Base-by-base conservation (phyloP, 2,797 vertebrate species). In the Acropternis orthonyx region DNA sequence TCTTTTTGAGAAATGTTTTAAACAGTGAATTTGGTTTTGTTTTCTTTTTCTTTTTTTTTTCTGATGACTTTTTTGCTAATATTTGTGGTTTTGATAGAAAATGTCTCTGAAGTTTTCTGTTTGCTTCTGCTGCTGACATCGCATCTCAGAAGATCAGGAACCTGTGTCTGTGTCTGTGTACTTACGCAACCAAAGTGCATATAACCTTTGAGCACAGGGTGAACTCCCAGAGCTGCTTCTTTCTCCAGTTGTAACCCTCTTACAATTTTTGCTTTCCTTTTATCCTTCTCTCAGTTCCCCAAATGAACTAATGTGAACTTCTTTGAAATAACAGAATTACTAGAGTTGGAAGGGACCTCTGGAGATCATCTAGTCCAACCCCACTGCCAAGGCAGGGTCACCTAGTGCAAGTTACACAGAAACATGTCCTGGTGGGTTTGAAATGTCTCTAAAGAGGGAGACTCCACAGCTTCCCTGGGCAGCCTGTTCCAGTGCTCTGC, bases 231-330 rank as follows among this genome's bases (percentile, higher is more conserved):
- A 92, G 28, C 15, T 51, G 4, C 27, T 81, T 44, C 36, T 71
- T 95, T 80, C 49, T 86, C 23, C 10, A 65, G 2, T 46, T 72
- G 81, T 62, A 71, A 8, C 4, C 74, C 17, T 61, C 48, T 54
- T 52, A 80, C 24, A 48, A 36, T 43, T 91, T 79, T 85, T 54
- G 19, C 84, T 76, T 79, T 76, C 30, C 13, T 92, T 92, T 92
- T 62, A 46, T 72, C 16, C 20, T 63, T 51, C 62, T 81, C 18
- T 74, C 39, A 48, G 28, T 88, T 83, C 28, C 54, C 15, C 7
- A 4, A 20, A 36, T 69, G 59, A 86, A 28, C 86, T 56, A 36
- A 14, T 63, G 9, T 52, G 28, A 79, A 37, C 32, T 93, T 61
- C 22, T 71, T 75, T 76, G 51, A 81, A 92, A 55, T 43, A 16